These are phyloP conservation scores for Aricia artaxerxes DNA, from an alignment of 2,888 invertebrate species.

Conservation along the genomic window DNA sequence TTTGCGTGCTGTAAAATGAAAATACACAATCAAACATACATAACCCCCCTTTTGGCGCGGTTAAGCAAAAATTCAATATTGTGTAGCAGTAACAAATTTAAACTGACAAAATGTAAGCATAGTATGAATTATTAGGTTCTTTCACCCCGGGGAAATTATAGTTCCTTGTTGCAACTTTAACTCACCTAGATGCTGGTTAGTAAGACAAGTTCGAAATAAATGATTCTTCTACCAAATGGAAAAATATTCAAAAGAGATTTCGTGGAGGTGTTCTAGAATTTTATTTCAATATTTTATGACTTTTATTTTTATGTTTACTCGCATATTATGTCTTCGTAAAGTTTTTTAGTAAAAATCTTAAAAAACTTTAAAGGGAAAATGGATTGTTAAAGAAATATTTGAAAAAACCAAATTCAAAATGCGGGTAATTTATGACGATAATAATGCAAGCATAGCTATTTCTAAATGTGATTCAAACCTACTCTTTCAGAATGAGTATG, in stretches of 20 bases:
- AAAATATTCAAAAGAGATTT: slow-evolving; percentile 45
- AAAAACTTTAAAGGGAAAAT: too few relatives aligned
- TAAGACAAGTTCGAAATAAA: slow-evolving; percentile 57
- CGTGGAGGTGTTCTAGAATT: neutral
- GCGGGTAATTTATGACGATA: too few relatives aligned
- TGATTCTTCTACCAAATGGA: slow-evolving; percentile 61
- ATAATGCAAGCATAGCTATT: too few relatives aligned
- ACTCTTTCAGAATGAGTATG: too few relatives aligned
- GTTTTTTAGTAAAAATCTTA: too few relatives aligned
- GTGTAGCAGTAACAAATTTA: slow-evolving; percentile 55
- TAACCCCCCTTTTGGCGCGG: neutral
- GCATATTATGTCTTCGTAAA: too few relatives aligned
- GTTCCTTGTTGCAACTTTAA: slow-evolving; percentile 76
- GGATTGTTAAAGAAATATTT: too few relatives aligned
- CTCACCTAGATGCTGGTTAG: slow-evolving; percentile 65
- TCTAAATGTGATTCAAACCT: too few relatives aligned
- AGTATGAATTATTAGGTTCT: slow-evolving; percentile 76
- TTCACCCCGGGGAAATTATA: slow-evolving; percentile 76
- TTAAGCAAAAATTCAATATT: slow-evolving; percentile 14
- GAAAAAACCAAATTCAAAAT: too few relatives aligned
- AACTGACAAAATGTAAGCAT: slow-evolving; percentile 79
- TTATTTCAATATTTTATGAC: neutral
- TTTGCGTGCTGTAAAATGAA: too few relatives aligned
- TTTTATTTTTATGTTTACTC: neutral
- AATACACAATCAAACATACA: neutral